These are phyloP conservation scores for Sarcophaga subvicina DNA, from an alignment of 2,888 invertebrate species.

Conservation along the genomic window DNA sequence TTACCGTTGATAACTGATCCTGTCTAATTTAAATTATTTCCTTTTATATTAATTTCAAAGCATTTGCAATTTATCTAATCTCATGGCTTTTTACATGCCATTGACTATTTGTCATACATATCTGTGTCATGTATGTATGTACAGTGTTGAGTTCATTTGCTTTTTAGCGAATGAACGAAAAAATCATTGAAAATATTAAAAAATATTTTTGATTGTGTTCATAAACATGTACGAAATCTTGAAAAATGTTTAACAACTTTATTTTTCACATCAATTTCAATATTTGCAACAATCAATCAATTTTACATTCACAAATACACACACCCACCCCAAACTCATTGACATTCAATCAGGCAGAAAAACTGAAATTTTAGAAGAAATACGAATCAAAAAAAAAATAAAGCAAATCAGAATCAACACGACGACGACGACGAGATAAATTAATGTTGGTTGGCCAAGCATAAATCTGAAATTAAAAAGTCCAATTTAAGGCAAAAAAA, in stretches of 20 bases:
- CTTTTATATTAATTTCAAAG: too few species aligned
- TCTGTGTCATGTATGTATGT: too few species aligned
- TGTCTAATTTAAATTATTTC: too few species aligned
- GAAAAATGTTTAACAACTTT: conserved; percentile 67
- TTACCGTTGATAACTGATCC: too few species aligned
- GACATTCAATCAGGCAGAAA: conserved; percentile 62
- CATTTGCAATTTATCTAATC: too few species aligned
- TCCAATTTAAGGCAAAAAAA: conserved; percentile 57
- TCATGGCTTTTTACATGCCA: too few species aligned
- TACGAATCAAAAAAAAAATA: background rate
- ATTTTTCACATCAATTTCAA: conserved; percentile 65
- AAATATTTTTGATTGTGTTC: conserved; percentile 21
- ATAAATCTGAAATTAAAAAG: conserved; percentile 66
- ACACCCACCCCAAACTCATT: conserved; percentile 2
- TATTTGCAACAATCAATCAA: conserved; percentile 66
- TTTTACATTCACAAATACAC: background rate
- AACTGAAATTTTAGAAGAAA: conserved; percentile 43
- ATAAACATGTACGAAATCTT: conserved; percentile 35
- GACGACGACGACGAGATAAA: conserved; percentile 54
- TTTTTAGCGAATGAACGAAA: too few species aligned
- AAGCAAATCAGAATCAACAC: background rate
- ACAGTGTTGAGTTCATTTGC: too few species aligned
- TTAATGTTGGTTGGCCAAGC: conserved; percentile 42
- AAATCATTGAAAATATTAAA: conserved; percentile 1
- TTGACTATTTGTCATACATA: too few species aligned